Conservation (phyloP, 2,797 vertebrate genomes). For the Phrynocephalus vlangalii region DNA sequence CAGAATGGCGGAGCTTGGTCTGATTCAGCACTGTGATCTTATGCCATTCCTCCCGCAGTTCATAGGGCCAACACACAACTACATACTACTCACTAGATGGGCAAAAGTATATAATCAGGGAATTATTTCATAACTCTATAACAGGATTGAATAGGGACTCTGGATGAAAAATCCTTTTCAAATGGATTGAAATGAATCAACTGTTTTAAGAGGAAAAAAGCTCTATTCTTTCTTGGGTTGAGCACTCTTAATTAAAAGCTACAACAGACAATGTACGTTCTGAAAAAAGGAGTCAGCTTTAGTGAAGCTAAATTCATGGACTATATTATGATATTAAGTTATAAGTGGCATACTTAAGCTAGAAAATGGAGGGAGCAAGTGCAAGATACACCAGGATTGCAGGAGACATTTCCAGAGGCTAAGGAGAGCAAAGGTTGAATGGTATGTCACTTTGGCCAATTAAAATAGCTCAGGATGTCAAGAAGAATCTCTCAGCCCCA, state of each 20-base stretch:
- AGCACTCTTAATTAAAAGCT: not conserved
- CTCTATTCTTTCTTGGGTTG: not conserved
- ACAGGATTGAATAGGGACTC: not conserved
- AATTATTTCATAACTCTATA: not conserved
- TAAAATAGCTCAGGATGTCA: constrained; percentile 43
- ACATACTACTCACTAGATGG: not conserved
- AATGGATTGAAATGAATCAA: not conserved
- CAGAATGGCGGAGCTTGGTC: not conserved
- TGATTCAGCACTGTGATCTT: not conserved
- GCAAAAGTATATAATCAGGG: not conserved
- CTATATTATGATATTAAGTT: not conserved
- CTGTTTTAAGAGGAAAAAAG: not conserved
- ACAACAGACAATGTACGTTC: not conserved
- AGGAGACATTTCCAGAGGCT: constrained; percentile 38
- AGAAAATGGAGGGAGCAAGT: not conserved
- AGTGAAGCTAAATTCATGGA: not conserved
- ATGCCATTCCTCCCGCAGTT: not conserved
- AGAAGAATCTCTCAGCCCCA: constrained; percentile 37
- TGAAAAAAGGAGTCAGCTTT: not conserved
- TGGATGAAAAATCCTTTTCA: not conserved
- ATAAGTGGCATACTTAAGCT: not conserved
- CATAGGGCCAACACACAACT: not conserved
- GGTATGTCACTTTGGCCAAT: constrained; percentile 28
- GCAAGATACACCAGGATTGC: constrained; percentile 1
- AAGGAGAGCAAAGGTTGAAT: constrained; percentile 35